Percentiles rank a stretch among this genome's conserved stretches.
These are phyloP conservation scores for Melieria omissa DNA, from an alignment of 2,888 invertebrate species.

Conservation along the genomic window DNA sequence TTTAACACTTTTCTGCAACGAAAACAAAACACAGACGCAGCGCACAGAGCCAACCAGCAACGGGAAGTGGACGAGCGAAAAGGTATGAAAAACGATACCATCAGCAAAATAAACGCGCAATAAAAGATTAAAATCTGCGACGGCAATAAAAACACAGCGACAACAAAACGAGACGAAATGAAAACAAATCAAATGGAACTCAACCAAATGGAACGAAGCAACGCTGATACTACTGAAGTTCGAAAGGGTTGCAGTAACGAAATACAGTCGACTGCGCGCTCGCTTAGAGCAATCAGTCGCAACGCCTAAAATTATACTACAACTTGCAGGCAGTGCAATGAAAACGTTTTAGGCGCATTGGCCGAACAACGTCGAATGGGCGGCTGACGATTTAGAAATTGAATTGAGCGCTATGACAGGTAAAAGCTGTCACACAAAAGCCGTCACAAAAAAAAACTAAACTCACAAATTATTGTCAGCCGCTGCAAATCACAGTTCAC, in stretches of 20 bases:
- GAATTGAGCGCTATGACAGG: too few relatives aligned
- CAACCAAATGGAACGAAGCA: too few relatives aligned
- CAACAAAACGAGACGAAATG: not conserved
- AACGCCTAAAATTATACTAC: slow-evolving; percentile 14
- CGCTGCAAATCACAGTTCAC: slow-evolving; percentile 1
- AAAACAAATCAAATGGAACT: not conserved
- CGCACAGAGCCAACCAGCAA: slow-evolving; percentile 6
- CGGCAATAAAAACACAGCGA: not conserved
- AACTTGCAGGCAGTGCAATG: not conserved
- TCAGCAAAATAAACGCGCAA: slow-evolving; percentile 27
- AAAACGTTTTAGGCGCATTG: too few relatives aligned
- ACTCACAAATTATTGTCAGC: not conserved
- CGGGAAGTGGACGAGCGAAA: not conserved
- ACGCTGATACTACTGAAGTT: too few relatives aligned
- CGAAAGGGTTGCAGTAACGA: too few relatives aligned
- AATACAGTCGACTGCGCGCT: too few relatives aligned
- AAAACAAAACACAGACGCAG: slow-evolving; percentile 2
- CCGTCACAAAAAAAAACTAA: not conserved
- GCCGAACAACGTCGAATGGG: too few relatives aligned
- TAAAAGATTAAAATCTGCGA: slow-evolving; percentile 19
- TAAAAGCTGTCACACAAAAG: too few relatives aligned
- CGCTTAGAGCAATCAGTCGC: not conserved
- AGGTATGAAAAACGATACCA: slow-evolving; percentile 21
- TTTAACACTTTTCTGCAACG: slow-evolving; percentile 32
- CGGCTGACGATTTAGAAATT: too few relatives aligned